phyloP scores from a whole-genome alignment of 2,797 vertebrate genomes.

The Poeciliopsis turneri region DNA sequence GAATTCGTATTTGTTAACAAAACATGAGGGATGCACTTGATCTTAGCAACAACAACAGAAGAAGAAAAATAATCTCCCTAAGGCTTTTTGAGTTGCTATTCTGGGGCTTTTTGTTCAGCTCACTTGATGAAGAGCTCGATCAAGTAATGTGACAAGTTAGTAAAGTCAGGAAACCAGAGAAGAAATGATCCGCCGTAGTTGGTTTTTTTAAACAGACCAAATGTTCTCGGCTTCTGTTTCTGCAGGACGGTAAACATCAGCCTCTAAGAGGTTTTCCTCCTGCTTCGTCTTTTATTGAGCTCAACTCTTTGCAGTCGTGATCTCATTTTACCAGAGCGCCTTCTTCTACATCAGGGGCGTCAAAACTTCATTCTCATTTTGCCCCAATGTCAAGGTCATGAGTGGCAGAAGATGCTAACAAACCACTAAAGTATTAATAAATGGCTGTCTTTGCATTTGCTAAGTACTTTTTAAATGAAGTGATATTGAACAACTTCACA shows the following conservation, averaged over 20 bases:
- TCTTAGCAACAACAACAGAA: neutral
- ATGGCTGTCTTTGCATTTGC: too few species aligned
- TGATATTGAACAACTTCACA: too few species aligned
- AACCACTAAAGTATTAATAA: too few species aligned
- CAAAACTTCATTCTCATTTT: too few species aligned
- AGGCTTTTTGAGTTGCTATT: slow-evolving; percentile 4
- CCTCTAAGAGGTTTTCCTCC: neutral
- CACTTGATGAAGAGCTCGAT: slow-evolving; percentile 15
- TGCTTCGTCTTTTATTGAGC: neutral
- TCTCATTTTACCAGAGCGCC: too few species aligned
- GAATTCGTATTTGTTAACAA: neutral
- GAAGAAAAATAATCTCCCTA: neutral
- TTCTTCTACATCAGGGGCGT: too few species aligned
- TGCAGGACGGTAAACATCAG: neutral
- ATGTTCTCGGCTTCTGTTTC: neutral
- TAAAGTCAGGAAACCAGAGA: neutral
- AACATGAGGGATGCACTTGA: neutral
- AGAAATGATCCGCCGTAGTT: neutral
- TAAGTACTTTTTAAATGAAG: too few species aligned
- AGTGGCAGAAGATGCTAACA: too few species aligned
- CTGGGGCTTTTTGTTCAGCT: slow-evolving; percentile 2
- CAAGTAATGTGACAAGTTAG: neutral
- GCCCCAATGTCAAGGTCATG: too few species aligned
- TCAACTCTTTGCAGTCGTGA: neutral
- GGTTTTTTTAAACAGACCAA: neutral